Evolutionary conservation across 2,797 vertebrate genomes (phyloP), one percentile per base, ranked within the genome.

Genomic region (Anguilla obscura): DNA sequence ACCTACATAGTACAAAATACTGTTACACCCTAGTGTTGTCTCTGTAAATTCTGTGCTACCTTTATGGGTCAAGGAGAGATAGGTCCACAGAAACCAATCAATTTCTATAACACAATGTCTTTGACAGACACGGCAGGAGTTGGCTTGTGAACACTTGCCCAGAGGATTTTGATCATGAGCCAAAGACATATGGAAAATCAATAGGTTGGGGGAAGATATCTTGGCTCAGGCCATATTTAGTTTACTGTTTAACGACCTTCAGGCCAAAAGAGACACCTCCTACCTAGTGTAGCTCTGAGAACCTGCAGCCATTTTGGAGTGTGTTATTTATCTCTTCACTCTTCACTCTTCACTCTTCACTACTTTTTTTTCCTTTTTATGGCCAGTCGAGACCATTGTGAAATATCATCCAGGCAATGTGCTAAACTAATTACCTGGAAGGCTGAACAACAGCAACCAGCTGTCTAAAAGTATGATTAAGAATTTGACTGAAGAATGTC

Each of bases 401-500:
- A 86, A 83, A 66, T 52, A 21, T 71, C 45, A 66, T 60, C 40
- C 58, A 50, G 89, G 33, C 45, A 60, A 74, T 69, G 80, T 14
- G 60, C 85, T 87, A 87, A 91, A 74, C 79, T 89, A 90, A 90
- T 90, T 89, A 91, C 86, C 87, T 88, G 86, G 86, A 89, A 90
- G 85, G 90, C 91, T 90, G 90, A 91, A 92, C 92, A 93, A 91
- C 90, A 27, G 63, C 74, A 89, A 83, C 88, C 91, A 91, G 50
- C 91, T 88, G 56, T 89, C 90, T 90, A 90, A 90, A 91, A 87
- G 88, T 88, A 90, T 91, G 90, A 85, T 66, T 45, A 58, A 85
- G 86, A 88, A 87, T 90, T 93, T 92, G 93, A 92, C 90, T 93
- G 91, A 88, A 87, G 87, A 79, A 33, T 89, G 87, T 88, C 90